These are phyloP conservation scores for Calephelis virginiensis DNA, from an alignment of 1,140 invertebrate genomes.

Conservation along the genomic window DNA sequence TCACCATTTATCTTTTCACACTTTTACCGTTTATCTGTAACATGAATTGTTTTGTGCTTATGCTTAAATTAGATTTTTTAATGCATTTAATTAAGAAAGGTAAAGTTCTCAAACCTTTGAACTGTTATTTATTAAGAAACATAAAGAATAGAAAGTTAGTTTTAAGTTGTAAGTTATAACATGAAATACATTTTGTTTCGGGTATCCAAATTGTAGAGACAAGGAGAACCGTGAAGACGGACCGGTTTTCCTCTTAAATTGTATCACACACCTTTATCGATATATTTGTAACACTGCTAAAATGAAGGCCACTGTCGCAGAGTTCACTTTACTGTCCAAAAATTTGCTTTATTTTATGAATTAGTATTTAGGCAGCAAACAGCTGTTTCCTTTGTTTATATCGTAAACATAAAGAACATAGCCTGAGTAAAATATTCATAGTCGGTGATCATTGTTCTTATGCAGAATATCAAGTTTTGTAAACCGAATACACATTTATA, in stretches of 20 bases:
- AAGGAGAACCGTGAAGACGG: conserved; percentile 45
- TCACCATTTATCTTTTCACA: not conserved
- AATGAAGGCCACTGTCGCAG: conserved; percentile 47
- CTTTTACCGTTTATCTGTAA: too few relatives aligned
- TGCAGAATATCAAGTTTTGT: conserved; percentile 12
- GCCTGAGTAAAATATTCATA: conserved; percentile 27
- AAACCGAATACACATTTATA: not conserved
- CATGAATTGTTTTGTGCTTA: too few relatives aligned
- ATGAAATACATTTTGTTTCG: conserved; percentile 49
- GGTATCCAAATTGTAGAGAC: conserved; percentile 61
- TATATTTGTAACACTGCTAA: conserved; percentile 47
- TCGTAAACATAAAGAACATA: conserved; percentile 5
- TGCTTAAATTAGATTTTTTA: too few relatives aligned
- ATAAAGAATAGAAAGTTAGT: conserved; percentile 35
- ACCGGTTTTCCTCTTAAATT: conserved; percentile 67
- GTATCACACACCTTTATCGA: conserved; percentile 49
- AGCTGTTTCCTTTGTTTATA: conserved; percentile 49
- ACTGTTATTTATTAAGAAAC: too few relatives aligned
- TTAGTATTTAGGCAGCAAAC: conserved; percentile 30
- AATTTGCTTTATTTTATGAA: conserved; percentile 25
- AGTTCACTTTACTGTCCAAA: conserved; percentile 36
- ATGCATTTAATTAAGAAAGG: too few relatives aligned
- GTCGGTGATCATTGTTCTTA: conserved; percentile 18
- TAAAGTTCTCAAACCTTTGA: too few relatives aligned
- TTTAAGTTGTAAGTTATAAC: conserved; percentile 38